These are phyloP conservation scores for Tetragonisca angustula DNA, from an alignment of 2,888 invertebrate genomes.

Conservation along the genomic window DNA sequence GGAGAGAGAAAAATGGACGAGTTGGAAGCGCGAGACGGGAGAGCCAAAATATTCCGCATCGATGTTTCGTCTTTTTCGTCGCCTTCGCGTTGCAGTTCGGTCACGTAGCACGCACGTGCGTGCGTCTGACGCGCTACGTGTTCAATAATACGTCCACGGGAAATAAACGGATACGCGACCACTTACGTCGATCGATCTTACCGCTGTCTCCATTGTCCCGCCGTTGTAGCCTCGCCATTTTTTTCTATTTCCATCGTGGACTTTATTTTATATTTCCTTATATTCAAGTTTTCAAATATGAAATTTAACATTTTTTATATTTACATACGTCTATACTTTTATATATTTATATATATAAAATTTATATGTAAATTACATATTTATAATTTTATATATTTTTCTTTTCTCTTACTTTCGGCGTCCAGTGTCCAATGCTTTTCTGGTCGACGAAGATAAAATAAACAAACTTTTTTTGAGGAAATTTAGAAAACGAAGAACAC, in stretches of 20 bases:
- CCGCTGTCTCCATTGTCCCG: background rate
- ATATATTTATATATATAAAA: too few relatives aligned
- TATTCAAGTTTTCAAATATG: too few relatives aligned
- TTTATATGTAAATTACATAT: too few relatives aligned
- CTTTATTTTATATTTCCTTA: background rate
- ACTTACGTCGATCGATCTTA: slow-evolving; percentile 38
- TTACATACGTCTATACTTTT: too few relatives aligned
- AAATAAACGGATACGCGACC: slow-evolving; percentile 42
- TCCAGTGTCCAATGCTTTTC: too few relatives aligned
- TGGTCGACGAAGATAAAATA: too few relatives aligned
- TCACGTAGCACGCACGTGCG: slow-evolving; percentile 39
- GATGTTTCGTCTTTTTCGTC: slow-evolving; percentile 33
- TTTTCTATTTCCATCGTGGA: background rate
- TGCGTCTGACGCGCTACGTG: slow-evolving; percentile 20
- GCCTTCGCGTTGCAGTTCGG: slow-evolving; percentile 31
- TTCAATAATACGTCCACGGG: slow-evolving; percentile 24
- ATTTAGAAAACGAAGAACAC: background rate
- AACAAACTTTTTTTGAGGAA: too few relatives aligned
- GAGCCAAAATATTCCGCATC: slow-evolving; percentile 48
- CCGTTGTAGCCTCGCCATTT: background rate
- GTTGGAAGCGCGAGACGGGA: background rate
- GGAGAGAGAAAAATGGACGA: background rate
- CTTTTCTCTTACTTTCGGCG: too few relatives aligned
- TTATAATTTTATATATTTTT: too few relatives aligned
- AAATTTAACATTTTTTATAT: too few relatives aligned